A percentile compares a stretch with the other conserved stretches of the same genome.
phyloP scores from a whole-genome alignment of 2,113 vertebrate species.

The Ciconia maguari region DNA sequence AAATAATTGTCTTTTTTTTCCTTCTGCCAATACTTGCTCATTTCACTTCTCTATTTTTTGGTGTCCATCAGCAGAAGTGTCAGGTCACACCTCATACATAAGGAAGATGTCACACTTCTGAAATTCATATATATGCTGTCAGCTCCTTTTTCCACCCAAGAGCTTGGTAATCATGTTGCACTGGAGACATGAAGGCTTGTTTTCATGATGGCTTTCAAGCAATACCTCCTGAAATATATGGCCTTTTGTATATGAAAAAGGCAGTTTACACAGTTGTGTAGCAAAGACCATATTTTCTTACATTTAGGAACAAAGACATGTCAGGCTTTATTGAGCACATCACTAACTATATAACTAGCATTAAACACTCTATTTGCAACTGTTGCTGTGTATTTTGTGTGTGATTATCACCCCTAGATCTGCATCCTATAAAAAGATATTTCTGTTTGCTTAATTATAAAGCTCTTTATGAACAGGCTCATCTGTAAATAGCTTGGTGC shows the following conservation, averaged over 20 bases:
- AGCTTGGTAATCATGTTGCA: not conserved
- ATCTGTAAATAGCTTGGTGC: constrained; percentile 86
- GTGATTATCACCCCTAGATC: constrained; percentile 85
- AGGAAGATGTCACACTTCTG: not conserved
- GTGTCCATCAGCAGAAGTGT: not conserved
- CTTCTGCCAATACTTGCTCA: not conserved
- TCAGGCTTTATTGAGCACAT: constrained; percentile 80
- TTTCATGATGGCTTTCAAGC: constrained; percentile 29
- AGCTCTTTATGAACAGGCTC: constrained; percentile 84
- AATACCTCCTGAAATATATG: constrained; percentile 52
- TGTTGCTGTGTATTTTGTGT: constrained; percentile 85
- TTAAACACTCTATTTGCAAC: constrained; percentile 85
- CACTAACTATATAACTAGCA: constrained; percentile 81
- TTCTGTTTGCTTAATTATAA: constrained; percentile 89
- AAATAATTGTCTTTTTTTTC: not conserved
- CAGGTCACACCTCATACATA: not conserved
- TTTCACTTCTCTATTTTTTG: not conserved
- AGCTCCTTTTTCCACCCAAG: not conserved
- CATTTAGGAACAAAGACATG: constrained; percentile 79
- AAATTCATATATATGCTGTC: not conserved
- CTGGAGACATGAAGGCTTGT: not conserved
- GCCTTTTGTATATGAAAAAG: constrained; percentile 65
- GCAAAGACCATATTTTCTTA: constrained; percentile 77
- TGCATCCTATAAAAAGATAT: constrained; percentile 87
- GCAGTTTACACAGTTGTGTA: constrained; percentile 69